Evolutionary conservation across 2,113 vertebrate species (phyloP).

Genomic region (Ardeotis arabs): DNA sequence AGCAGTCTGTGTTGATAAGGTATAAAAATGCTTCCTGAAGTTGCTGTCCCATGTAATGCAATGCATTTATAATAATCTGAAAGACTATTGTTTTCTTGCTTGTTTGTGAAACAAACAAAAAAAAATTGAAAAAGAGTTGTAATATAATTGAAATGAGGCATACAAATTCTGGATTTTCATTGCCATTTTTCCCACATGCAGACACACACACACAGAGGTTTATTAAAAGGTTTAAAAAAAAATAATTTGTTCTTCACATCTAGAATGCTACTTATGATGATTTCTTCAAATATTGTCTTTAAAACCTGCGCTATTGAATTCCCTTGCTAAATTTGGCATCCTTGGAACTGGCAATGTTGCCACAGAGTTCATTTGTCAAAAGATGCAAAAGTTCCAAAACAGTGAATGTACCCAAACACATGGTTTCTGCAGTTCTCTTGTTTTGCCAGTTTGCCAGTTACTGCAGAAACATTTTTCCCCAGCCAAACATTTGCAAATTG

Average conservation of each 20-base stretch:
- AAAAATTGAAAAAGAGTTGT: background rate
- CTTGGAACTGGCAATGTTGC: background rate
- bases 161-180: background rate
- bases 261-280: background rate
- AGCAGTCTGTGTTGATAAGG: background rate
- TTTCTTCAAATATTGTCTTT: background rate
- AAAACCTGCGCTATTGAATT: background rate
- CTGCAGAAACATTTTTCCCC: background rate
- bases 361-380: background rate
- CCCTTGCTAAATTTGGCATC: background rate
- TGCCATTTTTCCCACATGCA: background rate
- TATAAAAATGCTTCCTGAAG: background rate
- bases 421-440: background rate
- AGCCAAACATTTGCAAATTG: background rate
- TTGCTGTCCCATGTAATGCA: fast-evolving
- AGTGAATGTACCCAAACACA: background rate
- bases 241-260: background rate
- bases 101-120: background rate
- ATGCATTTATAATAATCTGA: background rate
- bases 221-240: background rate
- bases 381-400: background rate
- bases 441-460: background rate
- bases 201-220: background rate
- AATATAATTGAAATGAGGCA: background rate
- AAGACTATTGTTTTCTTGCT: background rate